These are phyloP conservation scores for Litoditis marina DNA, from an alignment of 2,888 invertebrate genomes.

Conservation along the genomic window DNA sequence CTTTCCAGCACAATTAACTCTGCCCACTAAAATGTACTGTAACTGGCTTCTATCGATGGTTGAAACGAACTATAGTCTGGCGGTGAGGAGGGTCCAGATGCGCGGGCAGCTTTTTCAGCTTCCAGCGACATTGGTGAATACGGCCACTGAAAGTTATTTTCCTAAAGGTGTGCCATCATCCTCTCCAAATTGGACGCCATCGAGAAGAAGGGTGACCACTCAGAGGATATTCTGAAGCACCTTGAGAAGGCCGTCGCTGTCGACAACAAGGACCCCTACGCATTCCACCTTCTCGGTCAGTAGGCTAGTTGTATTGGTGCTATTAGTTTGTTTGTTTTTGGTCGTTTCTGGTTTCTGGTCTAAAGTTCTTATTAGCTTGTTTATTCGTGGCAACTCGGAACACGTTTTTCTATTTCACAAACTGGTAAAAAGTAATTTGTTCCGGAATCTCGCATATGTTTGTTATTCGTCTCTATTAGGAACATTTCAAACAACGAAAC, in stretches of 20 bases:
- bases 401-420: too few relatives aligned
- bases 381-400: too few relatives aligned
- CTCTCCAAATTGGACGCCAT: constrained; percentile 29
- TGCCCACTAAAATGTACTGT: too few relatives aligned
- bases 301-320: not conserved
- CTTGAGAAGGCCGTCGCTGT: constrained; percentile 41
- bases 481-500: too few relatives aligned
- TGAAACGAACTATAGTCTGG: too few relatives aligned
- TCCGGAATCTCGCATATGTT: not conserved
- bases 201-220: constrained; percentile 36
- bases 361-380: too few relatives aligned
- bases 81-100: too few relatives aligned
- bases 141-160: too few relatives aligned
- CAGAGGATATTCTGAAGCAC: constrained; percentile 38
- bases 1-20: too few relatives aligned
- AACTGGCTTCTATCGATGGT: too few relatives aligned
- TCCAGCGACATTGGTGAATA: too few relatives aligned
- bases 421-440: not conserved
- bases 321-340: not conserved
- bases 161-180: constrained; percentile 36
- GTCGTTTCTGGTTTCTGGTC: not conserved
- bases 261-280: constrained; percentile 46
- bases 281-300: constrained; percentile 43
- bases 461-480: not conserved
- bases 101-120: too few relatives aligned